These are phyloP conservation scores for Shinisaurus crocodilurus DNA, from an alignment of 2,113 vertebrate species.

Conservation along the genomic window DNA sequence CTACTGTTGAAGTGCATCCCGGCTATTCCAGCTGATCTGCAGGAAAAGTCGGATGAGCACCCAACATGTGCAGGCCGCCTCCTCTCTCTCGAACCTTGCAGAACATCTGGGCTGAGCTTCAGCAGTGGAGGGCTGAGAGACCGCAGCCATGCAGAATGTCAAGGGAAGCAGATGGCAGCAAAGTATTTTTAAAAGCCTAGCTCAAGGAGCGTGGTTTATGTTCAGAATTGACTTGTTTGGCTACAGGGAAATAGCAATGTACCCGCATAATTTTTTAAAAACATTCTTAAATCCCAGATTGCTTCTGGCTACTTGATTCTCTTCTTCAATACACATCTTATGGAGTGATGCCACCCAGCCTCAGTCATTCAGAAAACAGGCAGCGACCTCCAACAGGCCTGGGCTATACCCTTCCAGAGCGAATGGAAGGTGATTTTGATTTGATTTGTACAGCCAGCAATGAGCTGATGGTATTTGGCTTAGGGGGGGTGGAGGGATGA, in stretches of 20 bases:
- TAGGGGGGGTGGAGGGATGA: neutral
- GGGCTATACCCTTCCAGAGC: slow-evolving; percentile 83
- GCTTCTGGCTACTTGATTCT: slow-evolving; percentile 96
- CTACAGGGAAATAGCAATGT: neutral
- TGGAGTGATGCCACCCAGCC: slow-evolving; percentile 91
- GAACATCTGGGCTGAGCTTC: neutral
- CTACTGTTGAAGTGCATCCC: neutral
- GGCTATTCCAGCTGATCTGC: neutral
- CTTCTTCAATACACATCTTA: slow-evolving; percentile 96
- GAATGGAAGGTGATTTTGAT: slow-evolving; percentile 90
- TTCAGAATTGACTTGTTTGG: neutral
- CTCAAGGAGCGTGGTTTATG: neutral
- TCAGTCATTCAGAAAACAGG: slow-evolving; percentile 91
- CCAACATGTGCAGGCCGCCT: neutral
- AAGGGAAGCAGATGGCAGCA: neutral
- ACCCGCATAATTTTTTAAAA: neutral
- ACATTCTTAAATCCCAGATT: slow-evolving; percentile 78
- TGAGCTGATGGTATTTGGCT: neutral
- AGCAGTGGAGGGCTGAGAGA: neutral
- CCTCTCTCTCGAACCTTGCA: neutral
- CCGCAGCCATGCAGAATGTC: too few relatives aligned
- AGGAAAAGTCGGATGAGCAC: too few relatives aligned
- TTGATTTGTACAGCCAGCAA: neutral
- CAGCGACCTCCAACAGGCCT: slow-evolving; percentile 83
- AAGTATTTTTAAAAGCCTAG: neutral